Evolutionary conservation across 2,888 invertebrate genomes (phyloP).

Genomic region (Buathra laborator): DNA sequence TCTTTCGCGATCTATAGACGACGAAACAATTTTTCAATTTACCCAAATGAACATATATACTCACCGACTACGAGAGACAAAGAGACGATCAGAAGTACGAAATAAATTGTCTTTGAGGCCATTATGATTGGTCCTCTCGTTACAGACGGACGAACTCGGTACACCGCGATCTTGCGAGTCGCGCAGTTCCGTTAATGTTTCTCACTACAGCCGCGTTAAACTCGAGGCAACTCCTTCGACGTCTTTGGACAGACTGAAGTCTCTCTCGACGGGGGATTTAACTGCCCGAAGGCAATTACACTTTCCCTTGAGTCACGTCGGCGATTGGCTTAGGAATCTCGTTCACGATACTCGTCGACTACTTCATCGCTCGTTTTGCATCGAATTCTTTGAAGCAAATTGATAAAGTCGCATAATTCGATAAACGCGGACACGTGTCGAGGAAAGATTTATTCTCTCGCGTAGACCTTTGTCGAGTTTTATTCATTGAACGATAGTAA

Average conservation of each 20-base stretch:
- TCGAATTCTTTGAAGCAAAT: constrained; percentile 24
- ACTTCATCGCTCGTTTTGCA: constrained; percentile 1
- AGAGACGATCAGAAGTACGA: constrained; percentile 72
- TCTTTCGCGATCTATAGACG: constrained; percentile 19
- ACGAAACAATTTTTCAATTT: neutral
- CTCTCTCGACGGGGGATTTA: constrained; percentile 57
- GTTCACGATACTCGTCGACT: constrained; percentile 63
- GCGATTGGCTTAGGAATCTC: constrained; percentile 63
- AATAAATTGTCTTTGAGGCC: constrained; percentile 63
- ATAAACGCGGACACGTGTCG: constrained; percentile 14
- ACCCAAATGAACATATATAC: constrained; percentile 41
- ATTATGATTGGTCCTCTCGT: constrained; percentile 57
- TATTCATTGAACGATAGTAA: neutral
- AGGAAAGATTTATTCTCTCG: neutral
- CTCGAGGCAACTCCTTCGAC: constrained; percentile 39
- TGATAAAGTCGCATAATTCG: constrained; percentile 28
- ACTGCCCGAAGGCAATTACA: constrained; percentile 65
- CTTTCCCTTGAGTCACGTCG: constrained; percentile 74
- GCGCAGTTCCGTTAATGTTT: neutral
- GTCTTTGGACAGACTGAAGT: constrained; percentile 73
- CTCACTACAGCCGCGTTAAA: constrained; percentile 9
- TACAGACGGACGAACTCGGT: constrained; percentile 9
- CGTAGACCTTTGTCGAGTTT: neutral
- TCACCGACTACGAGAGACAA: constrained; percentile 76
- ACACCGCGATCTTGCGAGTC: neutral